Percentiles rank a stretch among this genome's conserved stretches.
Evolutionary conservation across 2,888 invertebrate genomes (phyloP).

Genomic region (Rhodophaea formosa): DNA sequence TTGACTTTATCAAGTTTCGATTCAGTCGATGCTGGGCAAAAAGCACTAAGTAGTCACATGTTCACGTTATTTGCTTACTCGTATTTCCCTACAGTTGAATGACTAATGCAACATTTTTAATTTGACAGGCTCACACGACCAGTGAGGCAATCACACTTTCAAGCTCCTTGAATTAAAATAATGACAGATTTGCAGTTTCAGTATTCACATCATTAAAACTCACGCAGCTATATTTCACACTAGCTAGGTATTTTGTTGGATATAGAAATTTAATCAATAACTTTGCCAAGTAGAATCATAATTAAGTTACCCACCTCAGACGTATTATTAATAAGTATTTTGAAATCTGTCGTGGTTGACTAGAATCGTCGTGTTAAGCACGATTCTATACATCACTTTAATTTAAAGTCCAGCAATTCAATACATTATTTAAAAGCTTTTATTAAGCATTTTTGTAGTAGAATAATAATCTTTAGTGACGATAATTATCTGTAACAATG

Average conservation of each 20-base stretch:
- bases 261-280: no score
- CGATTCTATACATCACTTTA: no score
- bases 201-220: neutral
- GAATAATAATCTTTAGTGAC: no score
- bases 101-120: conserved; percentile 10
- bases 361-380: no score
- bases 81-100: neutral
- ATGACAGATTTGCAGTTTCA: conserved; percentile 4
- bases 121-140: conserved; percentile 12
- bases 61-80: conserved; percentile 2
- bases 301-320: no score
- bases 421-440: no score
- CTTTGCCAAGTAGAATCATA: no score
- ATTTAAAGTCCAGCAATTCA: no score
- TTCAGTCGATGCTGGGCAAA: neutral
- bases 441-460: no score
- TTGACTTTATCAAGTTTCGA: conserved; percentile 1
- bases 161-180: conserved; percentile 15
- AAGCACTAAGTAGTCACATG: neutral
- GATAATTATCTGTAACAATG: neutral
- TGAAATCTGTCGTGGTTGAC: no score
- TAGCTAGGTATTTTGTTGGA: no score
- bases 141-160: conserved; percentile 10
- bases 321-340: no score
- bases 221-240: neutral